A percentile compares a stretch with the other conserved stretches of the same genome.
Conservation (phyloP, 1,140 invertebrate genomes). For the Probaryconus sp. region DNA sequence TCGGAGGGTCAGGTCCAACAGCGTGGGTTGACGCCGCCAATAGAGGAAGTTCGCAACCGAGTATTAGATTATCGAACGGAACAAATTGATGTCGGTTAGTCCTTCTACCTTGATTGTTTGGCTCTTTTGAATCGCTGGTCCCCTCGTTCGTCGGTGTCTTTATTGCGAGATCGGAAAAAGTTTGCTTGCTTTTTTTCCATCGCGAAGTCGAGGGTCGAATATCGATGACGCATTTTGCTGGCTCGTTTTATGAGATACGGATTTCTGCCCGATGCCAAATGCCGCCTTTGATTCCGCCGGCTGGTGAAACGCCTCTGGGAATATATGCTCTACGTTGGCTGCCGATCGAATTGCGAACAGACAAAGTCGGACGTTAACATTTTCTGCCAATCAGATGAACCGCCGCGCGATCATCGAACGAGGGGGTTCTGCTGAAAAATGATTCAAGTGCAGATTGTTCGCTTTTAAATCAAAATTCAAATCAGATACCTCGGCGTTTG, state of each 20-base stretch:
- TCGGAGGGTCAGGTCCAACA: constrained; percentile 24
- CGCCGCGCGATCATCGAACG: constrained; percentile 49
- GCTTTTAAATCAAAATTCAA: constrained; percentile 54
- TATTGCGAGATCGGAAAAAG: constrained; percentile 48
- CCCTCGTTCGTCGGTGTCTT: constrained; percentile 18
- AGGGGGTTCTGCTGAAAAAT: constrained; percentile 33
- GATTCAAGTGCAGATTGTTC: constrained; percentile 43
- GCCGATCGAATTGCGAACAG: constrained; percentile 25
- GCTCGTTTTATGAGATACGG: constrained; percentile 46
- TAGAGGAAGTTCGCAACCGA: constrained; percentile 29
- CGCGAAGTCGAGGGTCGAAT: constrained; percentile 45
- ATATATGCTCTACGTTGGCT: constrained; percentile 38
- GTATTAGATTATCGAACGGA: constrained; percentile 54
- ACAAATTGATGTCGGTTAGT: constrained; percentile 46
- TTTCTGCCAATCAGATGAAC: constrained; percentile 42
- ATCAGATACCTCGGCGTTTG: constrained; percentile 25
- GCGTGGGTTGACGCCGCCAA: constrained; percentile 8
- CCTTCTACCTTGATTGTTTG: constrained; percentile 41
- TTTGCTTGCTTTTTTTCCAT: constrained; percentile 29
- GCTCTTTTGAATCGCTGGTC: constrained; percentile 40
- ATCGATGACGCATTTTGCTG: constrained; percentile 52
- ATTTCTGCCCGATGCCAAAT: constrained; percentile 47
- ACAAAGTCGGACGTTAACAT: constrained; percentile 33
- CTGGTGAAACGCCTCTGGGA: constrained; percentile 41
- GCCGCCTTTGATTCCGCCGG: constrained; percentile 41